Evolutionary conservation across 2,113 vertebrate genomes (phyloP), one percentile per base, ranked within the genome.

Genomic region (Oxygymnocypris stewartii): DNA sequence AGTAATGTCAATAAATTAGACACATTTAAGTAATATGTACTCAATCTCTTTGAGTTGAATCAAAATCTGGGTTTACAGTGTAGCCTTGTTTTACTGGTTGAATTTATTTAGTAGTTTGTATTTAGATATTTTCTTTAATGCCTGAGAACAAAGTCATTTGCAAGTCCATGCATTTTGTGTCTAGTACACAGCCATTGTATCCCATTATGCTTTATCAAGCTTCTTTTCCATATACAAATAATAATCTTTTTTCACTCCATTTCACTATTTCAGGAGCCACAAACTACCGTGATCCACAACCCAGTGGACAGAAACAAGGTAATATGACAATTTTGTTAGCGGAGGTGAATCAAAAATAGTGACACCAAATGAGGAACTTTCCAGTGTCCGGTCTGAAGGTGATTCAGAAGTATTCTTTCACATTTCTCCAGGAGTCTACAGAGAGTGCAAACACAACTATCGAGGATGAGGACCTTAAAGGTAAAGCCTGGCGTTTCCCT

Each of bases 291-390:
- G 93, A 99, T 99, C 94, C 98, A 99, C 95, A 99, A 99, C 89
- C 98, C 98, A 18, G 93, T 95, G 92, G 97, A 99, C 94, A 97
- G 98, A 96, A 99, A 98, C 96, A 99, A 99, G 97, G 98, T 99
- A 97, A 37, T 42, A 67, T 6, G 18, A 69, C 25, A 4, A 28
- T 71, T 67, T 11, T 35, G 25, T 75, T 54, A 40, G 16, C 11
- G 63, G 5, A 4, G 6, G 31, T 69, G 14, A 37, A 40, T 73
- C 9, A 20, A 71, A 59, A 59, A 23, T 59, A 59, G 20, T 20
- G 0, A 57, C 18, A 20, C 6, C 54, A 59, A 61, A 61, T 59
- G 18, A 23, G 54, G 23, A 18, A 6, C 6, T 65, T 12, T 69
- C 28, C 65, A 35, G 65, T 69, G 67, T 20, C 31, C 16, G 12